phyloP scores from a whole-genome alignment of 2,113 vertebrate species.

The Camelus bactrianus region DNA sequence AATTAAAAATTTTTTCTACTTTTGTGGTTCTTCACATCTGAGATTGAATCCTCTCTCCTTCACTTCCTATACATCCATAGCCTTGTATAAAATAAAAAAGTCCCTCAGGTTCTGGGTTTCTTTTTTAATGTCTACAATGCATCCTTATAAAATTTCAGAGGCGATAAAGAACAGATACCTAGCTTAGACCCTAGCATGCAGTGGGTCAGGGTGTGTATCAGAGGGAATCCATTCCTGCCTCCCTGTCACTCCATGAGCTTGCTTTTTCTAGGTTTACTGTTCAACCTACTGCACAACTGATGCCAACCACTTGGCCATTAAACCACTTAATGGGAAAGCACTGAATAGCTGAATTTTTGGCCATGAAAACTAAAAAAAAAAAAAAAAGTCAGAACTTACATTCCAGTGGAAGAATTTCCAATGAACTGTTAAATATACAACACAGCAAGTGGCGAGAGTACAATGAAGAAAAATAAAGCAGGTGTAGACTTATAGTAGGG shows the following conservation, averaged over 20 bases:
- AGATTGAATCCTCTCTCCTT: background rate
- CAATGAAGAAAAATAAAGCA: background rate
- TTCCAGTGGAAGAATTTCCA: background rate
- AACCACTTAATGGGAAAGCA: background rate
- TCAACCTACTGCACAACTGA: background rate
- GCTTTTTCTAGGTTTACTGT: background rate
- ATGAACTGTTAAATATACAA: background rate
- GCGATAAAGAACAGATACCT: background rate
- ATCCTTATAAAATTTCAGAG: background rate
- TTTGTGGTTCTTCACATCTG: background rate
- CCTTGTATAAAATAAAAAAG: background rate
- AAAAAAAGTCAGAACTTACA: background rate
- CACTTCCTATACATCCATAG: background rate
- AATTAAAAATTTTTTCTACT: background rate
- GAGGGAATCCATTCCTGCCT: background rate
- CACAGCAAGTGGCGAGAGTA: background rate
- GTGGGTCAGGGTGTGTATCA: background rate
- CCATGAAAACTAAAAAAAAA: conserved; percentile 16
- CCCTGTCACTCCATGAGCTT: background rate
- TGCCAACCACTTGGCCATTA: background rate
- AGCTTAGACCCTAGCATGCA: background rate
- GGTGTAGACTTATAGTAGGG: background rate
- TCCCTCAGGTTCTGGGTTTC: background rate
- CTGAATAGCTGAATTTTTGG: background rate
- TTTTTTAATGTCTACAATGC: background rate